phyloP scores from a whole-genome alignment of 2,888 invertebrate species.

The Dascillus cervinus region DNA sequence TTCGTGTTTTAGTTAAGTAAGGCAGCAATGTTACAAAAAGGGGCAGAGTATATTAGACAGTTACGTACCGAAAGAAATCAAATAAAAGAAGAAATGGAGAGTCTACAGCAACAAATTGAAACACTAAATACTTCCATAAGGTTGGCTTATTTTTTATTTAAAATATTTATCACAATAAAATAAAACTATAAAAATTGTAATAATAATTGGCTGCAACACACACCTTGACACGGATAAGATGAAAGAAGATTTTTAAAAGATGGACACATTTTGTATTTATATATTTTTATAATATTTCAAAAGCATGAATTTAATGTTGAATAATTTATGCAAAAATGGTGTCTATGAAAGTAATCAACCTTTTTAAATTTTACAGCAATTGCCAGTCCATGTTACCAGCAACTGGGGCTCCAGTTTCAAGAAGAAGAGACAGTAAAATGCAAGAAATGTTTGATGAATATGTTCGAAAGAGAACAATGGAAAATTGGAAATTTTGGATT shows the following conservation, averaged over 20 bases:
- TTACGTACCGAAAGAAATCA: constrained; percentile 77
- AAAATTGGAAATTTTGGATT: constrained; percentile 98
- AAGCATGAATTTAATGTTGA: no score
- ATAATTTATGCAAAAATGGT: constrained; percentile 3
- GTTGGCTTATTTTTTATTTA: constrained; percentile 44
- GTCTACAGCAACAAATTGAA: constrained; percentile 81
- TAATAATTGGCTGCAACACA: no score
- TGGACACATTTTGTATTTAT: no score
- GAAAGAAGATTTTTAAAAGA: no score
- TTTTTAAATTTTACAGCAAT: constrained; percentile 58
- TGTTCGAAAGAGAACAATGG: constrained; percentile 74
- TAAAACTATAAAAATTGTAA: constrained; percentile 1
- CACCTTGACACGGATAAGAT: no score
- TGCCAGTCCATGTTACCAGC: constrained; percentile 93
- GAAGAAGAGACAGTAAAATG: constrained; percentile 83
- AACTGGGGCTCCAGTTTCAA: constrained; percentile 88
- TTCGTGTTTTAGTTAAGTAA: constrained; percentile 65
- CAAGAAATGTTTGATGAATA: constrained; percentile 91
- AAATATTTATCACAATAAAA: constrained; percentile 2
- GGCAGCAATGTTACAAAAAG: constrained; percentile 94
- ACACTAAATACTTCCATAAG: constrained; percentile 83
- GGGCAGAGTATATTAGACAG: constrained; percentile 90
- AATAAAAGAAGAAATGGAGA: constrained; percentile 85
- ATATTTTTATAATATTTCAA: constrained; percentile 6
- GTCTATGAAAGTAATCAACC: no score